Evolutionary conservation across 2,797 vertebrate species (phyloP).

Genomic region (Leptoclinus maculatus): DNA sequence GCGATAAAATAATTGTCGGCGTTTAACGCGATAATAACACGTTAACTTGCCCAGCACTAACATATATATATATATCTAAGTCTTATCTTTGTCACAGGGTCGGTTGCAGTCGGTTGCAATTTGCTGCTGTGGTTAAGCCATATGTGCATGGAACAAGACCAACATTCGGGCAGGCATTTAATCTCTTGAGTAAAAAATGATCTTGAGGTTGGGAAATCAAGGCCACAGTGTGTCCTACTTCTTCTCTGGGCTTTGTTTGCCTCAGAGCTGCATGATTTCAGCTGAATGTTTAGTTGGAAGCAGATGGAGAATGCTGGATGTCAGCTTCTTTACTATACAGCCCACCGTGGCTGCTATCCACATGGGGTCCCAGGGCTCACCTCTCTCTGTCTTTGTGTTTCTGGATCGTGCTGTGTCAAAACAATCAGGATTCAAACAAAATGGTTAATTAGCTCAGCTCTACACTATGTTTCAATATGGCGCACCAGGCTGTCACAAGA

Average conservation of each 20-base stretch:
- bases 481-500: not conserved
- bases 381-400: conserved; percentile 27
- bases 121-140: conserved; percentile 6
- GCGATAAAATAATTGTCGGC: no score
- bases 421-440: conserved; percentile 34
- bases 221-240: conserved; percentile 56
- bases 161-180: conserved; percentile 10
- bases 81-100: not conserved
- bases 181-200: conserved; percentile 38
- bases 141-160: not conserved
- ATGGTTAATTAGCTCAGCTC: conserved; percentile 31
- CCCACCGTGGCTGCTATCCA: conserved; percentile 23
- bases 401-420: conserved; percentile 29
- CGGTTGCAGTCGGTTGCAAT: not conserved
- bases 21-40: no score
- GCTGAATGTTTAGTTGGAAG: conserved; percentile 32
- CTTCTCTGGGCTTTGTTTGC: conserved; percentile 43
- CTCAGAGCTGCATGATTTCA: conserved; percentile 52
- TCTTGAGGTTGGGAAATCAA: conserved; percentile 42
- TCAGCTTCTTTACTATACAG: conserved; percentile 60
- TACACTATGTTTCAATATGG: conserved; percentile 7
- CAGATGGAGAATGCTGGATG: conserved; percentile 66
- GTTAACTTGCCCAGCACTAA: no score
- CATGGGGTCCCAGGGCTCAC: conserved; percentile 20
- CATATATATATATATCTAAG: not conserved